These are phyloP conservation scores for Epiblema foenella DNA, from an alignment of 2,888 invertebrate genomes.

Conservation along the genomic window DNA sequence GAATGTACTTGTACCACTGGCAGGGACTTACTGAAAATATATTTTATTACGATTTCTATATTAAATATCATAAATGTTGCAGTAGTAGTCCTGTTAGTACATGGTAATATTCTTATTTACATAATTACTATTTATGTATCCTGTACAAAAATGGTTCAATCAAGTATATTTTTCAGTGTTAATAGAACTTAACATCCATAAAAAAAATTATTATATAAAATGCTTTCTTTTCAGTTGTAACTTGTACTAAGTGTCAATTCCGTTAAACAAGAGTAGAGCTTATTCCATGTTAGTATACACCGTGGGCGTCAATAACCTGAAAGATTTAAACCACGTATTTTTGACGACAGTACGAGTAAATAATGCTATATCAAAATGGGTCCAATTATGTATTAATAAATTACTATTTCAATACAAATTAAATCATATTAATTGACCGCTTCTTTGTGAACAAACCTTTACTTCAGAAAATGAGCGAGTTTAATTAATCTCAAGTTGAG, in stretches of 20 bases:
- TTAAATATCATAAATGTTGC: neutral
- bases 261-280: no score
- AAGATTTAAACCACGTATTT: no score
- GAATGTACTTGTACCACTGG: neutral
- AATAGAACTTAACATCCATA: neutral
- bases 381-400: no score
- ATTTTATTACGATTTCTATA: neutral
- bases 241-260: neutral
- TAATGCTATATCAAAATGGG: no score
- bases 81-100: neutral
- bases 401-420: no score
- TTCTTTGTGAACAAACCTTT: no score
- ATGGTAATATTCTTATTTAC: neutral
- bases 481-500: no score
- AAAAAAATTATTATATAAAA: neutral
- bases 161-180: neutral
- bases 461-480: no score
- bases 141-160: neutral
- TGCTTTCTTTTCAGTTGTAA: neutral
- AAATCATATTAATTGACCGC: no score
- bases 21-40: neutral
- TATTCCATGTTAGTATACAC: no score
- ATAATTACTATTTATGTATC: neutral
- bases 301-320: no score
- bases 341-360: no score